Base-by-base conservation (phyloP, 2,113 vertebrate species). In the Tringa solitaria region DNA sequence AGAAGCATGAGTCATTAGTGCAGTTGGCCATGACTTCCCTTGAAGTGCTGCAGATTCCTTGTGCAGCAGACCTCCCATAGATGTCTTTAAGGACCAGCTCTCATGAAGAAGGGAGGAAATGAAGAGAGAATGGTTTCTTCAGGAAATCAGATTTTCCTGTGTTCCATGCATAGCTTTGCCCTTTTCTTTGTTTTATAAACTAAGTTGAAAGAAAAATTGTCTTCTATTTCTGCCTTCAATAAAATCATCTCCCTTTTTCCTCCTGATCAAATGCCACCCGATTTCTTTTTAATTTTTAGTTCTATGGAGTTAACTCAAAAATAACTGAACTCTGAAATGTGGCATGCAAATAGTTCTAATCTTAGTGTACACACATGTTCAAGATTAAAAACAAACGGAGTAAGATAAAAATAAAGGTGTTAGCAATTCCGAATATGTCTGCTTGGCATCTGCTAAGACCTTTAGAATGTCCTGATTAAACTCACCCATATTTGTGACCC, bases 361-460 rank as follows among this genome's bases (percentile, higher is more conserved):
- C 76, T 93, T 94, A 96, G 96, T 10, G 50, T 68, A 91, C n/a
- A 76, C 94, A 96, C 74, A 91, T 96, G 95, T 95, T 93, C 89
- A 83, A 87, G 35, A 94, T 92, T 96, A 95, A 95, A 94, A 86
- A 94, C 69, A 89, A 90, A 96, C 43, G 20, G 15, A 89, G 43
- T 59, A 72, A 88, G 95, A 97, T 95, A 97, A 97, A 97, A 97
- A 97, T 97, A 97, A 95, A 94, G 60, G 51, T 91, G 77, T 48
- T 87, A 51, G 74, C 75, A 79, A 96, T 94, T 89, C 96, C 18
- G 45, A 94, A 60, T 86, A 94, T 76, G 94, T 43, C 69, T 94
- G 64, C 39, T 89, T 81, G 78, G 59, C 83, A 91, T 93, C 76
- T 95, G 90, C 73, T 94, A 94, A 96, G 91, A 82, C 63, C 33